Evolutionary conservation across 2,797 vertebrate genomes (phyloP).

Genomic region (Karalla daura): DNA sequence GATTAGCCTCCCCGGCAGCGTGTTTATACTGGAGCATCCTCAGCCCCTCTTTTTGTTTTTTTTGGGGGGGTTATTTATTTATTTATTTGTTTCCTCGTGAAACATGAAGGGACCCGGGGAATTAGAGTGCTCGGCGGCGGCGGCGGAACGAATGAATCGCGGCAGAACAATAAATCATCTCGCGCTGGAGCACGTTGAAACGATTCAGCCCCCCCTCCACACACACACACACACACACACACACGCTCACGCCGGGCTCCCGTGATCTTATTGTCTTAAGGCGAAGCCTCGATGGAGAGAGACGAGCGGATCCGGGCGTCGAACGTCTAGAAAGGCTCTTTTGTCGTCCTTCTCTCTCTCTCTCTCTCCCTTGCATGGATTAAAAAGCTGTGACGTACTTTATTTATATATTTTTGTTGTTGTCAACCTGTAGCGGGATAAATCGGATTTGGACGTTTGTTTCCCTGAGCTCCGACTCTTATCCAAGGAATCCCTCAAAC

Average conservation of each 20-base stretch:
- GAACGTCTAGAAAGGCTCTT: slow-evolving; percentile 5
- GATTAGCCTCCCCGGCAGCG: slow-evolving; percentile 59
- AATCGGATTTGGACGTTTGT: too few species aligned
- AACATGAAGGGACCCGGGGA: slow-evolving; percentile 51
- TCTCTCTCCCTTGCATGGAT: too few species aligned
- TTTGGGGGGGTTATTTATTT: too few species aligned
- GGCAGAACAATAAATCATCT: slow-evolving; percentile 58
- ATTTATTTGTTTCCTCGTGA: too few species aligned
- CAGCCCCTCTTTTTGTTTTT: too few species aligned
- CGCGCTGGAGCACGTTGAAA: slow-evolving; percentile 52
- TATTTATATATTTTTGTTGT: too few species aligned
- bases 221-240: too few species aligned
- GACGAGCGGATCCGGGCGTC: slow-evolving; percentile 4
- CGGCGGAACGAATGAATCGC: slow-evolving; percentile 58
- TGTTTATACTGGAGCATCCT: slow-evolving; percentile 35
- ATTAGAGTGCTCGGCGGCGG: slow-evolving; percentile 60
- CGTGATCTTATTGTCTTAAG: slow-evolving; percentile 29
- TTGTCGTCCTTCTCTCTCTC: too few species aligned
- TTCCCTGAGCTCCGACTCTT: too few species aligned
- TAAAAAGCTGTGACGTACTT: too few species aligned
- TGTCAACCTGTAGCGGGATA: too few species aligned
- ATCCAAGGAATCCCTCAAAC: too few species aligned
- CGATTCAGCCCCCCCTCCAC: slow-evolving; percentile 48
- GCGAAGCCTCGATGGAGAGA: slow-evolving; percentile 12
- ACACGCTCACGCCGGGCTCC: slow-evolving; percentile 21